Evolutionary conservation across 2,113 vertebrate species (phyloP).

Genomic region (Dunckerocampus dactyliophorus): DNA sequence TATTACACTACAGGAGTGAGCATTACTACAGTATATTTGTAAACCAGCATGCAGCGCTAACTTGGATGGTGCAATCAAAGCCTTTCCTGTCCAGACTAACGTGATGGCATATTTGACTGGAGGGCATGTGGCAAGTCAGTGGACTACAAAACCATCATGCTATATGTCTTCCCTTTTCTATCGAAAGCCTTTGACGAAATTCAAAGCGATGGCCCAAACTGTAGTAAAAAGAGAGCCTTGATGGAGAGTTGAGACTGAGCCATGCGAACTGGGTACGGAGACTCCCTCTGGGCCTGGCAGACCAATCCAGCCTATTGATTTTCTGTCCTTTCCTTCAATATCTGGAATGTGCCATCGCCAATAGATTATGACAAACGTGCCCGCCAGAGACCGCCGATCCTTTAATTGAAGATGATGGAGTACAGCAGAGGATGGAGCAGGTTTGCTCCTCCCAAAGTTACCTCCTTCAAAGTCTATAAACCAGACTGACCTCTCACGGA

Average conservation of each 20-base stretch:
- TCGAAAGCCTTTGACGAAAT: constrained; percentile 61
- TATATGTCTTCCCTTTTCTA: constrained; percentile 47
- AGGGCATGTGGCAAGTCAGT: constrained; percentile 48
- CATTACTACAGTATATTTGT: background rate
- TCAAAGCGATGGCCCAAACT: constrained; percentile 63
- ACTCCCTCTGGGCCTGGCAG: constrained; percentile 69
- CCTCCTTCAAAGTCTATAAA: constrained; percentile 44
- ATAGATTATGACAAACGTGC: constrained; percentile 78
- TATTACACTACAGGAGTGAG: too few species aligned
- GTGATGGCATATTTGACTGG: constrained; percentile 56
- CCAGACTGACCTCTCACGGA: constrained; percentile 24
- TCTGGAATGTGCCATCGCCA: constrained; percentile 67
- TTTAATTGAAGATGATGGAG: constrained; percentile 78
- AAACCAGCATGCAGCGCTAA: constrained; percentile 24
- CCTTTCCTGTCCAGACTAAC: constrained; percentile 40
- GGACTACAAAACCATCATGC: constrained; percentile 51
- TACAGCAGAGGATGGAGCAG: constrained; percentile 67
- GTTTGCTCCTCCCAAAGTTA: constrained; percentile 52
- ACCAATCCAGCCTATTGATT: constrained; percentile 76
- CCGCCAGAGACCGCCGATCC: constrained; percentile 66
- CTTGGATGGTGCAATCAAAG: constrained; percentile 56
- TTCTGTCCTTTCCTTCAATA: constrained; percentile 77
- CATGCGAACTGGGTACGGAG: constrained; percentile 61
- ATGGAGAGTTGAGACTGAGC: constrained; percentile 60
- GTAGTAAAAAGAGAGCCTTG: constrained; percentile 55